Evolutionary conservation across 1,140 invertebrate species (phyloP).

Genomic region (Manduca sexta): DNA sequence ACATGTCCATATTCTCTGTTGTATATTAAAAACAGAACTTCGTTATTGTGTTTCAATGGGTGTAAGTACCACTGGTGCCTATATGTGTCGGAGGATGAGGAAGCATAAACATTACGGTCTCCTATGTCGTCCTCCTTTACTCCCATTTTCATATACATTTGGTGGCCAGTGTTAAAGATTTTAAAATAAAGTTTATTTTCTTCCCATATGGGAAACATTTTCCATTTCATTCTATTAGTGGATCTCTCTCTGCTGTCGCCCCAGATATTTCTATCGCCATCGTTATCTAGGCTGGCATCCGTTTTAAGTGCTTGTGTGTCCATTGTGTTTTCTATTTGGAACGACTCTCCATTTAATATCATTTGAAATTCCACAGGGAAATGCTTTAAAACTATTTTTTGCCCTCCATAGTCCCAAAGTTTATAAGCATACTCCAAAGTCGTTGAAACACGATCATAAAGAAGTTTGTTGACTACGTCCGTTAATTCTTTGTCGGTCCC

Average conservation of each 20-base stretch:
- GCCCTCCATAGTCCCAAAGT: constrained; percentile 17
- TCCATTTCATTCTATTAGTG: constrained; percentile 17
- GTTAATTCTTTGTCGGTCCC: constrained; percentile 2
- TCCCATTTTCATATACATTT: constrained; percentile 20
- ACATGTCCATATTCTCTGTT: constrained; percentile 13
- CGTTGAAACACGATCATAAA: constrained; percentile 9
- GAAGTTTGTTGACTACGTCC: constrained; percentile 11
- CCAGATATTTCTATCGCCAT: constrained; percentile 11
- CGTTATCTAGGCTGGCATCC: constrained; percentile 1
- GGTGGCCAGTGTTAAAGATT: constrained; percentile 11
- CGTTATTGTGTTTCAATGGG: constrained; percentile 8
- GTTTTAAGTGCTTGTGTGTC: constrained; percentile 20
- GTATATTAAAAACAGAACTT: constrained; percentile 14
- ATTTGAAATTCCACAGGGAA: constrained; percentile 20
- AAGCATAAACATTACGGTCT: constrained; percentile 14
- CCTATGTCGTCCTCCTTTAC: constrained; percentile 5
- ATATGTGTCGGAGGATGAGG: not conserved
- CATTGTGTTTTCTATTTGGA: constrained; percentile 21
- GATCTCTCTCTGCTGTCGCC: not conserved
- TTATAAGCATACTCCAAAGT: constrained; percentile 19
- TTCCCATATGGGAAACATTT: constrained; percentile 16
- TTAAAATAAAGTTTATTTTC: constrained; percentile 21
- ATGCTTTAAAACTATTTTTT: constrained; percentile 12
- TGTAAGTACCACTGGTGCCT: constrained; percentile 13
- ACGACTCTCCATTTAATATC: constrained; percentile 15